Evolutionary conservation across 2,113 vertebrate genomes (phyloP).

Genomic region (Odobenus rosmarus): DNA sequence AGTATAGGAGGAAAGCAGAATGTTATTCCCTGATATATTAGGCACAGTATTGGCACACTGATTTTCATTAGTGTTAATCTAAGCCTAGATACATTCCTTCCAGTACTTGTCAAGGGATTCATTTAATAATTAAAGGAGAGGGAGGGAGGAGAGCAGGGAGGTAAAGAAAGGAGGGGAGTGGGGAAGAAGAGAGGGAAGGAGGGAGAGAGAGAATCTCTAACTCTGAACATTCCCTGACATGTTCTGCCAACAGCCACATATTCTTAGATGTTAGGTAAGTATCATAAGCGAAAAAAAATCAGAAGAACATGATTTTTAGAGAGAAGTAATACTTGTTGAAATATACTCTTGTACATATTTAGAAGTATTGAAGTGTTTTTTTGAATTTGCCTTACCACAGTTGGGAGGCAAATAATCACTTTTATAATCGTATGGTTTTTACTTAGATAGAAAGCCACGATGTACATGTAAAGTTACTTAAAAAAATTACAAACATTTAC

Average conservation of each 20-base stretch:
- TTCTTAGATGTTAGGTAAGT: neutral
- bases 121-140: neutral
- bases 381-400: neutral
- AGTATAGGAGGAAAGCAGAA: rapidly evolving
- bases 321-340: neutral
- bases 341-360: neutral
- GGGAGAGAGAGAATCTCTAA: neutral
- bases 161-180: neutral
- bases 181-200: neutral
- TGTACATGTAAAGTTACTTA: neutral
- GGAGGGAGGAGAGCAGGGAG: neutral
- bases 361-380: neutral
- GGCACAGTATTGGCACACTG: neutral
- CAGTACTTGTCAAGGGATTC: neutral
- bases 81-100: neutral
- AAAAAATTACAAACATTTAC: neutral
- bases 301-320: neutral
- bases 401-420: neutral
- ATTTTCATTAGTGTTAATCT: neutral
- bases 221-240: neutral
- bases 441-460: neutral
- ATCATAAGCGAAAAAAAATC: neutral
- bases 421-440: neutral
- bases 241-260: neutral
- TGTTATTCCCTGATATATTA: neutral